These are phyloP conservation scores for Hyperopisus bebe DNA, from an alignment of 2,113 vertebrate species.

Conservation along the genomic window DNA sequence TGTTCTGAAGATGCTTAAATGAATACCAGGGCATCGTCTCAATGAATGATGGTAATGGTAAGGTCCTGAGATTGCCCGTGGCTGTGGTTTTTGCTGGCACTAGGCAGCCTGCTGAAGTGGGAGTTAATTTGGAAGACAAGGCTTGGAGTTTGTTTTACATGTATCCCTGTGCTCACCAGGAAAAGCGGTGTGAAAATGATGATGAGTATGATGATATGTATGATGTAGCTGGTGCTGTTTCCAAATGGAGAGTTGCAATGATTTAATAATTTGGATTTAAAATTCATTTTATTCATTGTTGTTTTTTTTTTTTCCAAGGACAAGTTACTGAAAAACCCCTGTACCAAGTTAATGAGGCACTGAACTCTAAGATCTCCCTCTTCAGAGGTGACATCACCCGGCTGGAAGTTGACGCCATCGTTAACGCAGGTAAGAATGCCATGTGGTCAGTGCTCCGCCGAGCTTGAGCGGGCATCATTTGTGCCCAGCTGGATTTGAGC, in stretches of 20 bases:
- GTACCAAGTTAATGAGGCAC: conserved; percentile 43
- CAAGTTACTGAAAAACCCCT: conserved; percentile 15
- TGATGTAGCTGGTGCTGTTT: background rate
- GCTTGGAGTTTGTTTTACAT: background rate
- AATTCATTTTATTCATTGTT: background rate
- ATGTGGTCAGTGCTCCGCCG: background rate
- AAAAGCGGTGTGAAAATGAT: background rate
- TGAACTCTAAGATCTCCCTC: conserved; percentile 77
- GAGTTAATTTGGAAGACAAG: background rate
- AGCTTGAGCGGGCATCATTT: background rate
- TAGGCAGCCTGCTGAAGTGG: background rate
- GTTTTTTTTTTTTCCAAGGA: conserved; percentile 27
- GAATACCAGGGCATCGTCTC: background rate
- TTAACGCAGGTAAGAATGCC: conserved; percentile 71
- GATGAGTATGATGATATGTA: background rate
- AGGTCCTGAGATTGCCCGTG: background rate
- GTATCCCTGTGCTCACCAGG: background rate
- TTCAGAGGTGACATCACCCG: conserved; percentile 76
- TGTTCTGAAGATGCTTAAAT: background rate
- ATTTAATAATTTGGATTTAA: background rate
- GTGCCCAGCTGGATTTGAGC: background rate
- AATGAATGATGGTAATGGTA: background rate
- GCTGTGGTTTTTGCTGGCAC: background rate
- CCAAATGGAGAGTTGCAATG: background rate
- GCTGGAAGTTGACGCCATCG: conserved; percentile 75